Percentiles rank a stretch among this genome's conserved stretches.
These are phyloP conservation scores for Pangasianodon gigas DNA, from an alignment of 2,113 vertebrate genomes.

Conservation along the genomic window DNA sequence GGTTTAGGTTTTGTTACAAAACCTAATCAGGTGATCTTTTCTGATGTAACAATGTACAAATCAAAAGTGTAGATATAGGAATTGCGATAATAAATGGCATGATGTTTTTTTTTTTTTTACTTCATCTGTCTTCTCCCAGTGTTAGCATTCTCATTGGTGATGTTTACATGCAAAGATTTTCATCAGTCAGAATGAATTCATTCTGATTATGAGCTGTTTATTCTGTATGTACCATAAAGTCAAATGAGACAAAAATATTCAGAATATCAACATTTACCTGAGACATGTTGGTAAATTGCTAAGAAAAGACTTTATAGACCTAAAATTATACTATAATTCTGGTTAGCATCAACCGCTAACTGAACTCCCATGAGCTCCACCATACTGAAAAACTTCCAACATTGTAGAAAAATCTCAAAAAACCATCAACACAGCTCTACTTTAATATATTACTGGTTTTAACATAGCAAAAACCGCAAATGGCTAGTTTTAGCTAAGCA, in stretches of 20 bases:
- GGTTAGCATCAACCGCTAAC: background rate
- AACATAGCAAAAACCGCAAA: background rate
- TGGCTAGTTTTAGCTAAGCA: background rate
- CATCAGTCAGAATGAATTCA: background rate
- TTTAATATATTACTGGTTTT: background rate
- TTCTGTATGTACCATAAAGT: too few relatives aligned
- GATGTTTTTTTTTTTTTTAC: background rate
- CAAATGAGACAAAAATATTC: background rate
- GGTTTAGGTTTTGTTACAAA: conserved; percentile 7
- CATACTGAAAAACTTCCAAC: background rate
- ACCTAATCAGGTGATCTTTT: conserved; percentile 23
- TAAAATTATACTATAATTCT: background rate
- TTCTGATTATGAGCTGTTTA: background rate
- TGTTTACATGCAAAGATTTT: background rate
- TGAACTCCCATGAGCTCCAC: background rate
- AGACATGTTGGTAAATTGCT: background rate
- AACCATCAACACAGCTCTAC: background rate
- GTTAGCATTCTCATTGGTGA: background rate
- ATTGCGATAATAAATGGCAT: conserved; percentile 10
- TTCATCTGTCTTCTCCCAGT: background rate
- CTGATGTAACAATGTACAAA: conserved; percentile 34
- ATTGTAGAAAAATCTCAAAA: background rate
- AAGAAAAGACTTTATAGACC: background rate
- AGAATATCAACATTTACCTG: background rate
- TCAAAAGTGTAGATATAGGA: background rate